Percentiles rank a stretch among this genome's conserved stretches.
These are phyloP conservation scores for Malurus melanocephalus DNA, from an alignment of 2,113 vertebrate species.

Conservation along the genomic window DNA sequence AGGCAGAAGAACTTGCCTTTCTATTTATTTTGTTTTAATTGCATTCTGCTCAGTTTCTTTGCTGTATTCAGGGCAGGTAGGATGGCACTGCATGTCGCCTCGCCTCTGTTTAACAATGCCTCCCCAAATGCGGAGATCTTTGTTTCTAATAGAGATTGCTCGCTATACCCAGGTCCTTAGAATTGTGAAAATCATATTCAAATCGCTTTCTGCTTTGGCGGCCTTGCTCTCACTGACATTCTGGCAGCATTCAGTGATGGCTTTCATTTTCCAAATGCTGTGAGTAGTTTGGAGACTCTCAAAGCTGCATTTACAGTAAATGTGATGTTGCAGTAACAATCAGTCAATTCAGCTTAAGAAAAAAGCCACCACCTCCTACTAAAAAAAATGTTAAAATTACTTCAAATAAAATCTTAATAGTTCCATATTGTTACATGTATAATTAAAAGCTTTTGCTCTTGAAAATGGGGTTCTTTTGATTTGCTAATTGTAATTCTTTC, in stretches of 20 bases:
- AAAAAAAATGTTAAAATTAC: slow-evolving; percentile 11
- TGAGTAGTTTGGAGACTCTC: slow-evolving; percentile 37
- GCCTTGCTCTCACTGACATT: slow-evolving; percentile 21
- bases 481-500: slow-evolving; percentile 28
- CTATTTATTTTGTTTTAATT: background rate
- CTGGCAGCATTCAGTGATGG: background rate
- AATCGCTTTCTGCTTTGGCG: background rate
- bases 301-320: slow-evolving; percentile 40
- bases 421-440: background rate
- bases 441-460: slow-evolving; percentile 64
- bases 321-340: slow-evolving; percentile 45
- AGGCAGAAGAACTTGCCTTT: background rate
- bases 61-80: background rate
- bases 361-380: background rate
- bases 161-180: background rate
- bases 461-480: slow-evolving; percentile 1
- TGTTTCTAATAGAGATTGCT: background rate
- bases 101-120: background rate
- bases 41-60: background rate
- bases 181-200: background rate
- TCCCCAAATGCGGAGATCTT: background rate
- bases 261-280: slow-evolving; percentile 47
- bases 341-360: slow-evolving; percentile 38
- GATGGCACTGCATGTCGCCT: background rate
- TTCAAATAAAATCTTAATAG: slow-evolving; percentile 34